Evolutionary conservation across 2,888 invertebrate genomes (phyloP).

Genomic region (Dicroscelio sp.): DNA sequence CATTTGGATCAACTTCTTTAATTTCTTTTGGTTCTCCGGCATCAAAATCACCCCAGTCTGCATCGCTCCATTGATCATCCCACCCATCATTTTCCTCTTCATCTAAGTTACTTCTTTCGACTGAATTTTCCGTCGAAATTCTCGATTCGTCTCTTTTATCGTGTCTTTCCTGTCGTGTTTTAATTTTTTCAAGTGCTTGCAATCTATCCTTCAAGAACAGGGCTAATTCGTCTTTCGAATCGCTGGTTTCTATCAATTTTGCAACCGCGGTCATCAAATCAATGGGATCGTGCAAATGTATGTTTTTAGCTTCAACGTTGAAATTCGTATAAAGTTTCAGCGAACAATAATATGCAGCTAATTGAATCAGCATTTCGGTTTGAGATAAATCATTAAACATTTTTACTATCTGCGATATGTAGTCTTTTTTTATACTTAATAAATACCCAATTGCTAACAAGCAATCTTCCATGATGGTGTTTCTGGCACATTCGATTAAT

Average conservation of each 20-base stretch:
- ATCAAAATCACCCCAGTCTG: slow-evolving; percentile 89
- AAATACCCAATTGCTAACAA: slow-evolving; percentile 92
- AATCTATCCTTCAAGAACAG: slow-evolving; percentile 71
- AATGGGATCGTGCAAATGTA: slow-evolving; percentile 88
- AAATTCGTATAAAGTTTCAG: slow-evolving; percentile 87
- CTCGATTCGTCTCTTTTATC: background rate
- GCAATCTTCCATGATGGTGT: slow-evolving; percentile 92
- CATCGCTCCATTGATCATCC: slow-evolving; percentile 86
- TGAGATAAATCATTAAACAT: slow-evolving; percentile 88
- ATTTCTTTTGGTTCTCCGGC: slow-evolving; percentile 69
- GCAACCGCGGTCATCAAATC: slow-evolving; percentile 87
- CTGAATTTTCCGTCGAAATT: background rate
- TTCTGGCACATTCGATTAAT: slow-evolving; percentile 91
- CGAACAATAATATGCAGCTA: slow-evolving; percentile 89
- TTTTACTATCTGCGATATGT: slow-evolving; percentile 86
- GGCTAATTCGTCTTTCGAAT: slow-evolving; percentile 52
- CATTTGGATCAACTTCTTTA: slow-evolving; percentile 25
- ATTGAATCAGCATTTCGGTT: slow-evolving; percentile 87
- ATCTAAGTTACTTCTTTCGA: slow-evolving; percentile 12
- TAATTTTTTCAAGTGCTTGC: slow-evolving; percentile 9
- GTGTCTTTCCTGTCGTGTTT: background rate
- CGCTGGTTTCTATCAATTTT: slow-evolving; percentile 42
- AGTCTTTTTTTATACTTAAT: slow-evolving; percentile 90
- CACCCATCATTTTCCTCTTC: slow-evolving; percentile 74
- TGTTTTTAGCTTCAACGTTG: slow-evolving; percentile 80